phyloP scores from a whole-genome alignment of 2,113 vertebrate species.

The Hipposideros armiger region DNA sequence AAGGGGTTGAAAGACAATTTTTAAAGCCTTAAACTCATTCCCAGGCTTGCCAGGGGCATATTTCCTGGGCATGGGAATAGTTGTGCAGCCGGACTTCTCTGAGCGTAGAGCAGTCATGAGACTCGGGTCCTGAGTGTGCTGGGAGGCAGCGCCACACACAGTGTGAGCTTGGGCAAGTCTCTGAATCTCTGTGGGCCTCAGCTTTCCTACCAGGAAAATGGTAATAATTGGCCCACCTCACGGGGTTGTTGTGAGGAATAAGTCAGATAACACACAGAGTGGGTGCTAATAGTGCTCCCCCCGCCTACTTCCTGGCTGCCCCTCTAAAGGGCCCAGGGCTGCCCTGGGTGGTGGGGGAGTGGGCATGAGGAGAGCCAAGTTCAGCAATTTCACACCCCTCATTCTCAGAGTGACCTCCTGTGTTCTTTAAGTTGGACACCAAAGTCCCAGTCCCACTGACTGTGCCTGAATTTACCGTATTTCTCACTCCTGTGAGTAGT shows the following conservation, averaged over 20 bases:
- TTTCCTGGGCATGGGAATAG: neutral
- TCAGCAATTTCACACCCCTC: neutral
- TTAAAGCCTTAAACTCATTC: conserved; percentile 65
- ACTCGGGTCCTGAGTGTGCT: neutral
- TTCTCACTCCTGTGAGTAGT: neutral
- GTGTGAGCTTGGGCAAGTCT: neutral
- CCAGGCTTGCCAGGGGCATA: conserved; percentile 40
- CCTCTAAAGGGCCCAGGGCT: neutral
- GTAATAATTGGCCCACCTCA: neutral
- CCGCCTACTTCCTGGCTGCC: neutral
- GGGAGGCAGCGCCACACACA: neutral
- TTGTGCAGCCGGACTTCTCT: neutral
- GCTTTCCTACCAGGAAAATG: neutral
- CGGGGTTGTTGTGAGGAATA: neutral
- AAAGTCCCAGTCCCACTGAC: neutral
- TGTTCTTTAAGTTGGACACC: neutral
- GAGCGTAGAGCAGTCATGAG: neutral
- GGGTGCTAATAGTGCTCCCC: neutral
- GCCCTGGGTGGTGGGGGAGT: neutral
- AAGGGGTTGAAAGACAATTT: conserved; percentile 76
- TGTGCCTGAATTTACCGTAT: neutral
- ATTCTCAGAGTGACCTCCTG: neutral
- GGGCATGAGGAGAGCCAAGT: neutral
- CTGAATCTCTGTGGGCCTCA: neutral
- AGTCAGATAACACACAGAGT: neutral